These are phyloP conservation scores for Coelopa frigida DNA, from an alignment of 1,140 invertebrate species.

Conservation along the genomic window DNA sequence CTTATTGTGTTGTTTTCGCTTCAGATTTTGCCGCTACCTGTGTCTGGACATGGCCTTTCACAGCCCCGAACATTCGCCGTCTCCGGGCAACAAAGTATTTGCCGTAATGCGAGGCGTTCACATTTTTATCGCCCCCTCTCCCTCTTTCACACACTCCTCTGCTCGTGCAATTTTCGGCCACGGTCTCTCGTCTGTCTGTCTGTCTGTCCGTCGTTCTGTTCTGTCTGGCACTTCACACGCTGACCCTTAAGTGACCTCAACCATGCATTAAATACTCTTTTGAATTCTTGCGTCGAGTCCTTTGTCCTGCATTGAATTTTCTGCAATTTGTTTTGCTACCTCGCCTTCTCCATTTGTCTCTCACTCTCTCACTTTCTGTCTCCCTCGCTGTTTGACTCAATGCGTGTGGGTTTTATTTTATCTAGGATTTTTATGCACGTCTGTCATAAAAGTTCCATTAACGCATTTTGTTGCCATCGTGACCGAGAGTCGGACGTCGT, in stretches of 20 bases:
- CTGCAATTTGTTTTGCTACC: slow-evolving; percentile 2
- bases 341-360: neutral
- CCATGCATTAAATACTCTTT: too few relatives aligned
- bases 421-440: slow-evolving; percentile 7
- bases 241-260: too few relatives aligned
- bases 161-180: neutral
- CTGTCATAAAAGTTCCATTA: slow-evolving; percentile 11
- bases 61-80: too few relatives aligned
- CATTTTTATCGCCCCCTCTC: neutral
- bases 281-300: too few relatives aligned
- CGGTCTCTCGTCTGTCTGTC: neutral
- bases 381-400: neutral
- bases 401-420: neutral
- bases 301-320: too few relatives aligned
- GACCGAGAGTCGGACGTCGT: too few relatives aligned
- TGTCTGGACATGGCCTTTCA: too few relatives aligned
- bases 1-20: too few relatives aligned
- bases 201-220: neutral
- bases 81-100: too few relatives aligned
- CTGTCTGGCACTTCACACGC: neutral
- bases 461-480: slow-evolving; percentile 9
- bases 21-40: too few relatives aligned
- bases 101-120: too few relatives aligned
- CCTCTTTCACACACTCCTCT: neutral
- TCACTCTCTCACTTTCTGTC: neutral